Conservation (phyloP, 2,888 invertebrate genomes). For the Tortricodes alternella region DNA sequence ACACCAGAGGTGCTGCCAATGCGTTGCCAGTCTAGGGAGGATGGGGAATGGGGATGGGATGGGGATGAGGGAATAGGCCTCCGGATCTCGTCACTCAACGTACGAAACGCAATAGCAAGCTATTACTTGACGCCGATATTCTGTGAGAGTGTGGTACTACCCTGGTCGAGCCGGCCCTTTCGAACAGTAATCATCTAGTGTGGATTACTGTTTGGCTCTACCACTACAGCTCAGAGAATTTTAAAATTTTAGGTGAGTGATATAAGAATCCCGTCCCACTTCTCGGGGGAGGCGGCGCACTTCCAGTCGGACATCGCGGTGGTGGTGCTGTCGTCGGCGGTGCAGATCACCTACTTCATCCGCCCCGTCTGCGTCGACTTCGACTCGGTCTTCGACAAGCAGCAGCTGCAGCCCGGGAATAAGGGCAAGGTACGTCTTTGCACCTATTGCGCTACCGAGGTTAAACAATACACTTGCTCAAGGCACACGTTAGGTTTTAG, state of each 20-base stretch:
- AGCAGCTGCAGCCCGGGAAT: slow-evolving; percentile 5
- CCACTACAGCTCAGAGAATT: neutral
- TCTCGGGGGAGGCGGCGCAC: neutral
- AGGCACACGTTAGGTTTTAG: too few species aligned
- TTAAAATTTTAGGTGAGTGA: slow-evolving; percentile 11
- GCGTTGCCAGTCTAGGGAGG: too few species aligned
- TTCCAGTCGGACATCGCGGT: slow-evolving; percentile 28
- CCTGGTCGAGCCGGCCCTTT: neutral
- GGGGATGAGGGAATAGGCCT: too few species aligned
- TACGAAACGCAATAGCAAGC: too few species aligned
- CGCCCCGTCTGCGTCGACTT: slow-evolving; percentile 28
- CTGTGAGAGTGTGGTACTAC: too few species aligned
- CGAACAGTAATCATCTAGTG: neutral
- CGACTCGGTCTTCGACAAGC: neutral
- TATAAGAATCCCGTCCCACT: slow-evolving; percentile 8
- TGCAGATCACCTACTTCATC: neutral
- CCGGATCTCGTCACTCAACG: too few species aligned
- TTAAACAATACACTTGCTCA: too few species aligned
- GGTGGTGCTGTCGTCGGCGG: neutral
- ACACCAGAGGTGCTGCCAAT: too few species aligned
- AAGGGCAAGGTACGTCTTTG: slow-evolving; percentile 24
- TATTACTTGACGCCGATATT: too few species aligned
- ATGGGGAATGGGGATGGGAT: too few species aligned
- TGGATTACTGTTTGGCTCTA: too few species aligned
- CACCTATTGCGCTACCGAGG: too few species aligned